Percentiles rank a stretch among this genome's conserved stretches.
These are phyloP conservation scores for Entomobrya proxima DNA, from an alignment of 2,888 invertebrate genomes.

Conservation along the genomic window DNA sequence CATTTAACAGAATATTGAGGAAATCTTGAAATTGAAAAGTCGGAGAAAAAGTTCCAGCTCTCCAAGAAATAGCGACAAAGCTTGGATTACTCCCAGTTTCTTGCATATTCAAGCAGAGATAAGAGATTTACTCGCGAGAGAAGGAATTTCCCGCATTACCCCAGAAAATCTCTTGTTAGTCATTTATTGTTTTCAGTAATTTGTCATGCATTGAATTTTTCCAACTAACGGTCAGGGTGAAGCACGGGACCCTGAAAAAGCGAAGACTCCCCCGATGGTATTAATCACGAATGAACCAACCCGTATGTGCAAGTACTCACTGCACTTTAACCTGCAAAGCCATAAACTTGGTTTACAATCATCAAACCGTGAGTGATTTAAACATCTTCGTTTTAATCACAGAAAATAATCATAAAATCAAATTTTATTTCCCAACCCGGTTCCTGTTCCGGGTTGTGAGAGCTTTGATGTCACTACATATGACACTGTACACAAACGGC, in stretches of 20 bases:
- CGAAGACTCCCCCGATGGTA: background rate
- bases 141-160: slow-evolving; percentile 7
- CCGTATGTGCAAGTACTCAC: too few relatives aligned
- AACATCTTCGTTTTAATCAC: too few relatives aligned
- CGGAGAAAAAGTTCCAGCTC: background rate
- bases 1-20: background rate
- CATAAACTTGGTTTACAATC: too few relatives aligned
- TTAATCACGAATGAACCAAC: too few relatives aligned
- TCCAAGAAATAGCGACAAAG: background rate
- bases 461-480: too few relatives aligned
- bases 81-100: background rate
- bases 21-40: background rate
- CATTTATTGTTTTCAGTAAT: background rate
- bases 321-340: too few relatives aligned
- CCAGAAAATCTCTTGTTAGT: slow-evolving; percentile 20
- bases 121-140: background rate
- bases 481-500: too few relatives aligned
- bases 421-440: too few relatives aligned
- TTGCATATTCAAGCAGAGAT: background rate
- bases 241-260: too few relatives aligned
- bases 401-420: too few relatives aligned
- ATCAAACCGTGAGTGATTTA: too few relatives aligned
- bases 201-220: background rate
- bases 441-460: too few relatives aligned
- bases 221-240: background rate